A percentile compares a stretch with the other conserved stretches of the same genome.
phyloP scores from a whole-genome alignment of 2,797 vertebrate species.

The Hippopotamyrus pictus region DNA sequence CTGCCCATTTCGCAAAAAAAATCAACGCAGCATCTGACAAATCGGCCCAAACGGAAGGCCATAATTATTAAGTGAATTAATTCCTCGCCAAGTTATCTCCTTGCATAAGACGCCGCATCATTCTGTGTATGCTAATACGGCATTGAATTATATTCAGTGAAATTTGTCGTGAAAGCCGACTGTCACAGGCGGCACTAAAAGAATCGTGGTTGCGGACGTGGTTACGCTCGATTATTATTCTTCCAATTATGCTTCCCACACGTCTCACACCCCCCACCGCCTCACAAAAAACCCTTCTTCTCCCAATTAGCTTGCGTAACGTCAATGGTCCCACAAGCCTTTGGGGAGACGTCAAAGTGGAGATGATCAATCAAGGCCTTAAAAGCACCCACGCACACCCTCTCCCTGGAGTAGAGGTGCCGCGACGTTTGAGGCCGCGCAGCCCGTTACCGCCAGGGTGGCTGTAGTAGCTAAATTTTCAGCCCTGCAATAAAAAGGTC shows the following conservation, averaged over 20 bases:
- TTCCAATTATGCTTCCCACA: conserved; percentile 1
- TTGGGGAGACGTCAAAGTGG: neutral
- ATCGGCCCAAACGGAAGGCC: neutral
- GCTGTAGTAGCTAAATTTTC: neutral
- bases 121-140: neutral
- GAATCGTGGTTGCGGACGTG: neutral
- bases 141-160: neutral
- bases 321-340: neutral
- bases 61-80: conserved; percentile 2
- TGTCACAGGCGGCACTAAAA: neutral
- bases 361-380: neutral
- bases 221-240: neutral
- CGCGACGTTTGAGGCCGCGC: neutral
- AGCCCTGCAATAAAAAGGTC: neutral
- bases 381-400: neutral
- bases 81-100: neutral
- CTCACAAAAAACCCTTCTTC: neutral
- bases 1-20: neutral
- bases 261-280: neutral
- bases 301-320: neutral
- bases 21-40: neutral
- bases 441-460: neutral
- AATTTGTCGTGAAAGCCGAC: conserved; percentile 7
- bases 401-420: neutral
- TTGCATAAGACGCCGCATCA: neutral